Base-by-base conservation (phyloP, 2,797 vertebrate species). In the Cebuella pygmaea region DNA sequence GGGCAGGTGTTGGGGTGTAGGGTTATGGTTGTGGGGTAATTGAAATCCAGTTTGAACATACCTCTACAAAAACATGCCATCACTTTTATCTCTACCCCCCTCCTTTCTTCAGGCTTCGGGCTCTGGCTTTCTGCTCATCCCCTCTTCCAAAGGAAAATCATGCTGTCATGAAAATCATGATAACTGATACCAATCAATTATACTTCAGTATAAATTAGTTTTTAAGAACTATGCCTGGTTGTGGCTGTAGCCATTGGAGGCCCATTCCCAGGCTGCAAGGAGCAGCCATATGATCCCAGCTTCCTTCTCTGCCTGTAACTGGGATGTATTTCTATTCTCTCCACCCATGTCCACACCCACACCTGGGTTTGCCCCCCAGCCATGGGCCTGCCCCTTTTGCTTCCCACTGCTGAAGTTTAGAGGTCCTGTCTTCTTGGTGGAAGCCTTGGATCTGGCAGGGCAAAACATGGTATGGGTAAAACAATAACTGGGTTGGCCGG, bases 71-170 rank as follows among this genome's bases (percentile, higher is more conserved):
- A 95, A 84, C 52, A 20, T 82, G 22, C 44, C 22, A 55, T 91
- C 30, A 39, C 36, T 89, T 88, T 78, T 85, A 50, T 82, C 72
- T 30, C 26, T 27, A 13, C 7, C 3, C 14, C n/a, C n/a, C 50
- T 83, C 41, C 36, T 41, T 79, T 33, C 78, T 86, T 95, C 13
- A 55, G 80, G 33, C 27, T 44, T n/a, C 79, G 11, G 64, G 14
- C 27, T 81, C 50, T 93, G 81, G 46, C 81, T 86, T 97, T 72
- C 75, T 89, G 41, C 39, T 83, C 5, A 81, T 80, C n/a, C 1
- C 19, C 15, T 89, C 89, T 94, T 96, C 59, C 70, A 64, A 95
- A 90, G 93, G 52, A 84, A 93, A 89, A 67, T 91, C 19, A 67
- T 44, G 36, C 83, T 64, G 59, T 61, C 61, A 33, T 15, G 52